Base-by-base conservation (phyloP, 2,797 vertebrate species). In the Chrysocyon brachyurus region DNA sequence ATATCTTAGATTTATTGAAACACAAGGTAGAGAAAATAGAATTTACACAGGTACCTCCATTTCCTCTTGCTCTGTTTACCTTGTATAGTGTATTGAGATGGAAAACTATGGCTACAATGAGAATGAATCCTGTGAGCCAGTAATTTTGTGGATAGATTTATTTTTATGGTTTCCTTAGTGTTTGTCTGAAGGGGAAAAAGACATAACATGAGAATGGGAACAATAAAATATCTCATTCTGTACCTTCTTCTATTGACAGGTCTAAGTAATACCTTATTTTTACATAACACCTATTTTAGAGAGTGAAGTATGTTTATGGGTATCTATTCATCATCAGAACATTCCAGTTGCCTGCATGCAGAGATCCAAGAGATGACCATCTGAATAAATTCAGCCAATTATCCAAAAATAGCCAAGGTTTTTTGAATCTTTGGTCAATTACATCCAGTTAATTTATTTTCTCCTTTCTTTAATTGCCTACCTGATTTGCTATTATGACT, bases 131-230 rank as follows among this genome's bases (percentile, higher is more conserved):
- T 90, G 77, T 40, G 61, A 95, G 66, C 87, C 40, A 91, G 91
- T 90, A 36, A 12, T 94, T 97, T 96, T 72, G 72, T 95, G 52
- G 96, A 94, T 75, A 96, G 97, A 97, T 98, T 98, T 98, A 98
- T 97, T 97, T 98, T 97, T 97, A 98, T 96, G 33, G 87, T 88
- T 97, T 94, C 46, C 88, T 98, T 96, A 87, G 87, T 97, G 90
- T 97, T 98, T 96, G 79, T 98, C 92, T 97, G 96, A 96, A 95
- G 61, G 92, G 77, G 49, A 24, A 95, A 97, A 96, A 97, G 77
- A 93, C 85, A 95, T 97, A 97, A 96, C 59, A 40, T 40, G 64
- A 97, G 84, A 97, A 97, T 90, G 70, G 61, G 61, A 95, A 82
- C n/a, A n/a, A 86, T 97, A 97, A 98, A 97, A 96, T 94, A 94